Base-by-base conservation (phyloP, 1,140 invertebrate species). In the Dendroctonus valens region DNA sequence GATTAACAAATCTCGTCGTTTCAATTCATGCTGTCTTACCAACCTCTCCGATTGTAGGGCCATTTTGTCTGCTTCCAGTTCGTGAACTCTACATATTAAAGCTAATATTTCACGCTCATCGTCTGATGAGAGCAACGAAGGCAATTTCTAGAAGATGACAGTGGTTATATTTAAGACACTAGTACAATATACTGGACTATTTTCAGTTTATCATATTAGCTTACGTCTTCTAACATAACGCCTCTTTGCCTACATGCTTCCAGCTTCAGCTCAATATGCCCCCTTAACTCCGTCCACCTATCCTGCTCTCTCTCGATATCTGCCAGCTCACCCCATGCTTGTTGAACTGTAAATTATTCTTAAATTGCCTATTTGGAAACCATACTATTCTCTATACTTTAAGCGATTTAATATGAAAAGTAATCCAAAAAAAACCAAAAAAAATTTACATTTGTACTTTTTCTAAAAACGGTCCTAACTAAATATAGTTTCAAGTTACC, bases 11-110 rank as follows among this genome's bases (percentile, higher is more conserved):
- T 96, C 93, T 59, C 93, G 83, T 59, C 93, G 82, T 48, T 91
- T 83, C 11, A 96, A 82, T 77, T 96, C 93, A 69, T 93, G 91
- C 71, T 93, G 90, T 40, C 91, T 84, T 5, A 93, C 86, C 40
- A 95, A 80, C 59, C 91, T 83, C 73, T 93, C 90, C 7, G 92
- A 92, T 79, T 96, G 92, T 65, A 95, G 82, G 71, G 94, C 93
- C 77, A 93, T 87, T 79, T 94, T 96, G 75, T 95, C 91, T 0
- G 94, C 93, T 81, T 97, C 93, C 39, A 96, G 80, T 79, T 96
- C 92, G 75, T 96, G 93, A 6, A 96, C 90, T 68, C 91, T 84
- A 73, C 92, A 92, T 72, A 96, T 86, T 15, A 96, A 79, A 8
- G 88, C 86, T 12, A 95, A 79, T 41, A 96, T 85, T 72, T 96